Evolutionary conservation across 2,888 invertebrate species (phyloP).

Genomic region (Apodemia zela): DNA sequence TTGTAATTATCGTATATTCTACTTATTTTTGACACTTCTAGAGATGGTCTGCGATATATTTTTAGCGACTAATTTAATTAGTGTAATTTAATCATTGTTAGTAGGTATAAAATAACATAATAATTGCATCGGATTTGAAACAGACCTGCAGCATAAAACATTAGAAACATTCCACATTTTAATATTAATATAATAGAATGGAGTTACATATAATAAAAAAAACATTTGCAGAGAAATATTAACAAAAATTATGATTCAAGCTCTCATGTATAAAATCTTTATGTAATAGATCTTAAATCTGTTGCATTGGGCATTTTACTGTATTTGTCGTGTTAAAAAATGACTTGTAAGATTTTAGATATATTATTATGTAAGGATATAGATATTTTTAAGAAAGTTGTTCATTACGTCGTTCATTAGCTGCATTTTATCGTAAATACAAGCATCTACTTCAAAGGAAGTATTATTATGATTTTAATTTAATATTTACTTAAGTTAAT

Average conservation of each 20-base stretch:
- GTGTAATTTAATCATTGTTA: conserved; percentile 15
- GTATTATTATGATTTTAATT: conserved; percentile 5
- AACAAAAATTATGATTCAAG: not conserved
- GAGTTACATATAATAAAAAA: not conserved
- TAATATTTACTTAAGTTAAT: conserved; percentile 4
- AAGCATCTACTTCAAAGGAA: not conserved
- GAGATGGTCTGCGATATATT: conserved; percentile 17
- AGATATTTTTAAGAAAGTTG: conserved; percentile 4
- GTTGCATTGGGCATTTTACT: not conserved
- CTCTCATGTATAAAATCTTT: conserved; percentile 17
- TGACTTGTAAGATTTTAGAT: conserved; percentile 12
- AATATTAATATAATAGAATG: conserved; percentile 16
- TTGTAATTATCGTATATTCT: conserved; percentile 28
- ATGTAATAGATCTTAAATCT: conserved; percentile 11
- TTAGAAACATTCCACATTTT: conserved; percentile 23
- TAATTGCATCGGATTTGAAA: conserved; percentile 7
- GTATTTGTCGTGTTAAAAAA: conserved; percentile 7
- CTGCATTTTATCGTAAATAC: conserved; percentile 4
- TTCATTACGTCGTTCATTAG: conserved; percentile 4
- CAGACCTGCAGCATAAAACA: not conserved
- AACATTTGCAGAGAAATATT: not conserved
- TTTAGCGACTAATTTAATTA: conserved; percentile 16
- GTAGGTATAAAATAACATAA: conserved; percentile 3
- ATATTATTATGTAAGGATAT: conserved; percentile 9
- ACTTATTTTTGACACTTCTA: conserved; percentile 31